Conservation (phyloP, 2,797 vertebrate species). For the Lacerta viridis region DNA sequence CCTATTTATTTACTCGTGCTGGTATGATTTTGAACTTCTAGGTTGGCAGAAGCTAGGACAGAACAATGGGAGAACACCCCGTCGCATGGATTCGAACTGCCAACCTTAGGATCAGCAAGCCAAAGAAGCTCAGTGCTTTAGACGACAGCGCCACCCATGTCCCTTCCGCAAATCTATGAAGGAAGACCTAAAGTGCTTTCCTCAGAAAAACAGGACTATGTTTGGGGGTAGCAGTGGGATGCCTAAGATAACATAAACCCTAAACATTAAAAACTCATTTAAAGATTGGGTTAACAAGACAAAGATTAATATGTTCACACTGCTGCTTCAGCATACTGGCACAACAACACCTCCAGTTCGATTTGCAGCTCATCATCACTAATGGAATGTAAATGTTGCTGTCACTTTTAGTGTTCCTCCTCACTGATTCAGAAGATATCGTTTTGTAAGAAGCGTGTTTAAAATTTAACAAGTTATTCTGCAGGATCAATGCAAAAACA, state of each 20-base stretch:
- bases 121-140: no score
- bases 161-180: neutral
- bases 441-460: neutral
- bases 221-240: neutral
- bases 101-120: no score
- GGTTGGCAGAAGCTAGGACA: no score
- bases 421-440: neutral
- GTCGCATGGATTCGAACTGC: no score
- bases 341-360: neutral
- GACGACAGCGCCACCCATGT: no score
- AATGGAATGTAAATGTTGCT: neutral
- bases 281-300: conserved; percentile 8
- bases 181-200: neutral
- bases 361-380: conserved; percentile 41
- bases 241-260: conserved; percentile 10
- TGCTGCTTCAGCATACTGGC: conserved; percentile 19
- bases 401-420: neutral
- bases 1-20: no score
- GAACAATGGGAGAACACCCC: no score
- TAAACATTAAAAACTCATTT: neutral
- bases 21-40: no score
- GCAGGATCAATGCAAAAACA: conserved; percentile 15
- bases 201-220: neutral
- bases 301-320: conserved; percentile 23
- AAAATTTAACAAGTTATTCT: conserved; percentile 17